Base-by-base conservation (phyloP, 1,140 invertebrate genomes). In the Panulirus ornatus region DNA sequence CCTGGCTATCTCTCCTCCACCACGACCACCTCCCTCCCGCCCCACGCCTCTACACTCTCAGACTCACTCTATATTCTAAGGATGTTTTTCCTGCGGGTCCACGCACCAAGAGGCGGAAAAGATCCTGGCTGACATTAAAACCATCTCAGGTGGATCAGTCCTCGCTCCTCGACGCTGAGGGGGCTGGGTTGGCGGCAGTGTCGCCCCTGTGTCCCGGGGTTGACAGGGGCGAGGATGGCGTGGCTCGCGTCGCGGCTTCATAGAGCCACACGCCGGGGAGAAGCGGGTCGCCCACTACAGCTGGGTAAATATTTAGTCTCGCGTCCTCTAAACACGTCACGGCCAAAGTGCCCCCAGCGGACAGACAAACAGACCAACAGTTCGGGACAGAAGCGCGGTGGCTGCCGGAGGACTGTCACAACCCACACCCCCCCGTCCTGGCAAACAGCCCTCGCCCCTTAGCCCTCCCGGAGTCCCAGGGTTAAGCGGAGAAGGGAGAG, bases 131-230 rank as follows among this genome's bases (percentile, higher is more conserved):
- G 66, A 70, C 66, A 70, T 70, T 70, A 70, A 70, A 70, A 70
- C 66, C 66, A 70, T 70, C 66, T 70, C 66, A 70, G 66, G 66
- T 70, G 66, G 66, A 70, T 70, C 66, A 70, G 66, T 70, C n/a
- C n/a, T n/a, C n/a, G n/a, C n/a, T n/a, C n/a, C n/a, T n/a, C n/a
- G n/a, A n/a, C n/a, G n/a, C n/a, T n/a, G n/a, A n/a, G 66, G 36
- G 22, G 66, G 66, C 1, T 70, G 66, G 66, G 66, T n/a, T n/a
- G n/a, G 66, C 27, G 66, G 66, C 27, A 34, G 66, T 34, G 9
- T 70, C 9, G 66, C 27, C 66, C 36, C 27, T 70, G n/a, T 38
- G 40, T 76, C 8, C 22, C 22, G 40, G 73, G 40, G 40, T 19
- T 36, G 36, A 38, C 22, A 42, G 40, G 30, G 40, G 73, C 30